These are phyloP conservation scores for Pegoplata infirma DNA, from an alignment of 2,888 invertebrate genomes.

Conservation along the genomic window DNA sequence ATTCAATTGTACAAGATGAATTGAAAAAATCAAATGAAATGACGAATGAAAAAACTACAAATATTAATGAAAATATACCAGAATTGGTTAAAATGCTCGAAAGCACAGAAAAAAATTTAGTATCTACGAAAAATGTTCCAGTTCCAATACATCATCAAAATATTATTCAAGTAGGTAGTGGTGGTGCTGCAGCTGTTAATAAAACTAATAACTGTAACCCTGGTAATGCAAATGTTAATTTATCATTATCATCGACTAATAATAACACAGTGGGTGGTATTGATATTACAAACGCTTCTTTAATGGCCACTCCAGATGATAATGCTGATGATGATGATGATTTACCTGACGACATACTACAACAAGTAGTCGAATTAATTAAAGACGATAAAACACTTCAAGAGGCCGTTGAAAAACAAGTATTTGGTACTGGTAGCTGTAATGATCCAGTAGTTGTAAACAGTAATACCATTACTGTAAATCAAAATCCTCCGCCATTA, in stretches of 20 bases:
- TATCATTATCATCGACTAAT: conserved; percentile 28
- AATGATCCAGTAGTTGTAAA: conserved; percentile 35
- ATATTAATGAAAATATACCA: conserved; percentile 73
- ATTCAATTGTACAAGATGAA: conserved; percentile 77
- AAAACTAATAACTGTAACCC: not conserved
- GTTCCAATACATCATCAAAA: not conserved
- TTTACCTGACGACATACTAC: conserved; percentile 84
- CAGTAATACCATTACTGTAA: conserved; percentile 38
- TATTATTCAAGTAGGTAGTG: conserved; percentile 9
- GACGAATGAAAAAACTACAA: conserved; percentile 65
- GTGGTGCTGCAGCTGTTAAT: too few species aligned
- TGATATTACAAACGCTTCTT: conserved; percentile 71
- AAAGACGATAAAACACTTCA: conserved; percentile 84
- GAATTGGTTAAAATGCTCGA: conserved; percentile 80
- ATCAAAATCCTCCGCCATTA: conserved; percentile 55
- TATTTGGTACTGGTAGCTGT: conserved; percentile 77
- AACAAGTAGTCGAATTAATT: conserved; percentile 86
- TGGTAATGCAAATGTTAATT: conserved; percentile 4
- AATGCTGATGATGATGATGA: conserved; percentile 79
- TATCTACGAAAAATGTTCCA: conserved; percentile 47
- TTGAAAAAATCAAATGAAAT: conserved; percentile 64
- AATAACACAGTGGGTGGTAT: conserved; percentile 68
- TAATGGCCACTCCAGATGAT: conserved; percentile 79
- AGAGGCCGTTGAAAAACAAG: conserved; percentile 85
- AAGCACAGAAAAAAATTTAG: conserved; percentile 72